Conservation (phyloP, 2,888 invertebrate species). For the Drosophila maculinotata region DNA sequence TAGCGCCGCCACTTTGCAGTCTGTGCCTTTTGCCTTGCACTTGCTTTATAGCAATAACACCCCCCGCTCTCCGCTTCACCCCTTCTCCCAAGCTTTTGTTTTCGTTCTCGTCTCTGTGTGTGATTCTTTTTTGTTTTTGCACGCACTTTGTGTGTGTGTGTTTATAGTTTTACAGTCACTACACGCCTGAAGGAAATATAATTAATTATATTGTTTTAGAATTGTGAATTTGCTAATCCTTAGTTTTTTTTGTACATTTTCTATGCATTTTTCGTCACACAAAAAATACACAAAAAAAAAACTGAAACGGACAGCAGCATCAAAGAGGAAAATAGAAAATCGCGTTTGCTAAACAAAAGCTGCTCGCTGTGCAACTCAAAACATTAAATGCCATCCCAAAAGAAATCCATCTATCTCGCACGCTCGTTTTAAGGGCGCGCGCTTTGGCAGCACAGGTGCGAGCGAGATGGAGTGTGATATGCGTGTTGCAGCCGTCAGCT, state of each 20-base stretch:
- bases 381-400: conserved; percentile 57
- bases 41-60: conserved; percentile 66
- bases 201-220: conserved; percentile 13
- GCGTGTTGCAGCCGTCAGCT: conserved; percentile 64
- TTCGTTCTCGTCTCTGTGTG: conserved; percentile 41
- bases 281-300: conserved; percentile 76
- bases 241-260: conserved; percentile 62
- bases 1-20: conserved; percentile 81
- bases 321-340: conserved; percentile 73
- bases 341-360: conserved; percentile 50
- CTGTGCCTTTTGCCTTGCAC: conserved; percentile 74
- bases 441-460: conserved; percentile 59
- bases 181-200: conserved; percentile 33
- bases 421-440: conserved; percentile 77
- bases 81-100: conserved; percentile 29
- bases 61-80: conserved; percentile 36
- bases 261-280: conserved; percentile 73
- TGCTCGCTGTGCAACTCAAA: conserved; percentile 52
- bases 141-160: conserved; percentile 60
- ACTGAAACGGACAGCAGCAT: conserved; percentile 48
- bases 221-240: conserved; percentile 20
- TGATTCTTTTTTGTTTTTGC: conserved; percentile 58
- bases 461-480: conserved; percentile 68
- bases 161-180: conserved; percentile 28
- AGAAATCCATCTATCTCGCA: conserved; percentile 66